Evolutionary conservation across 2,113 vertebrate species (phyloP), one percentile per base, ranked within the genome.

Genomic region (Tichodroma muraria): DNA sequence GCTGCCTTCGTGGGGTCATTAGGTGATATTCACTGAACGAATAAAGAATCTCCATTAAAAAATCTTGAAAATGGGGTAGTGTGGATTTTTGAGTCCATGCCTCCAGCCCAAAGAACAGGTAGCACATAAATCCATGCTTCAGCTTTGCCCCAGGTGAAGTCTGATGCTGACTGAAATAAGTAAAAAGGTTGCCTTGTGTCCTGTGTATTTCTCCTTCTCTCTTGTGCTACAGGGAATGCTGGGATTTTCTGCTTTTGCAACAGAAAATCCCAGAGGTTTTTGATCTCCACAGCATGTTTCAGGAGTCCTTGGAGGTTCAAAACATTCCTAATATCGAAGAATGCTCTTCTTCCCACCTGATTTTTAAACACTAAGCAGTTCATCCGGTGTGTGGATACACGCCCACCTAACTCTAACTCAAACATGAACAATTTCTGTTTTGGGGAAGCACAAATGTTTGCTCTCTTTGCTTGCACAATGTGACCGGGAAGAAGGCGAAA

Each of bases 151-250:
- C 22, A 15, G 22, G 6, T 4, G 5, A 79, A 19, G 30, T 28
- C 24, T 76, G 28, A 31, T 2, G 13, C 25, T 5, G 23, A 27
- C 14, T 19, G 47, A 45, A 90, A 20, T 11, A 19, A 44, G 6
- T 47, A 10, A 47, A 54, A 75, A 38, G 4, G 27, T 64, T 53
- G 15, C 19, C 25, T 13, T 2, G 4, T 10, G 6, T 38, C 38
- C 42, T 45, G 16, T 21, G 5, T 31, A 9, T 44, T 54, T 70
- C 30, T 31, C 8, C 33, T 86, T 24, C 45, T 37, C 18, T 27
- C 22, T 28, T 54, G 10, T 3, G 9, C 20, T 54, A 8, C 11
- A 6, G 2, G 15, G 3, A 13, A 8, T 0, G 0, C 50, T 6
- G 38, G 28, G 23, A 24, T 27, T 57, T 47, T 16, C 33, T 68